phyloP scores from a whole-genome alignment of 2,888 invertebrate genomes.

The Linyphia triangularis region DNA sequence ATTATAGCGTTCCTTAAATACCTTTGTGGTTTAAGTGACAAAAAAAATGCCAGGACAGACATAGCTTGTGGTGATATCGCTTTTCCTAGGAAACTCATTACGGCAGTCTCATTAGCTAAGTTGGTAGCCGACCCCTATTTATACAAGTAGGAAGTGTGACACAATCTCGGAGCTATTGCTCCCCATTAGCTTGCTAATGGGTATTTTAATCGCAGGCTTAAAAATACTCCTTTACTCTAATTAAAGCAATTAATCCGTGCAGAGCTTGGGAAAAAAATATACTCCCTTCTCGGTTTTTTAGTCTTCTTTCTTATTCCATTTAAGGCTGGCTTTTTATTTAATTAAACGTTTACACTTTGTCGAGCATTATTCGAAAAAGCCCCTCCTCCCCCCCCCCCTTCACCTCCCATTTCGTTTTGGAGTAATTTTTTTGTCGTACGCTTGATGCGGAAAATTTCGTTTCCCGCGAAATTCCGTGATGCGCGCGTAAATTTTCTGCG shows the following conservation, averaged over 20 bases:
- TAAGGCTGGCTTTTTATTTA: slow-evolving; percentile 73
- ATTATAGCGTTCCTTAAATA: neutral
- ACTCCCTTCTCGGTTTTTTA: slow-evolving; percentile 45
- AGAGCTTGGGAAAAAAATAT: slow-evolving; percentile 38
- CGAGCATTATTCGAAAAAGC: slow-evolving; percentile 68
- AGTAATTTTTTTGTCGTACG: neutral
- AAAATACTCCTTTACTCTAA: slow-evolving; percentile 75
- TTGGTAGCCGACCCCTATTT: slow-evolving; percentile 58
- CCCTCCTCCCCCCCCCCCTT: neutral
- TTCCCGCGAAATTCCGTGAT: slow-evolving; percentile 37
- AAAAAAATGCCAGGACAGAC: slow-evolving; percentile 5
- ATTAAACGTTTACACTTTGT: slow-evolving; percentile 75
- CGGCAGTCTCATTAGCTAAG: slow-evolving; percentile 57
- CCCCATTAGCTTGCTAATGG: slow-evolving; percentile 72
- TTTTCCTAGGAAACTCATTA: slow-evolving; percentile 62
- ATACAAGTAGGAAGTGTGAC: slow-evolving; percentile 36
- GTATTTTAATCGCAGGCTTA: slow-evolving; percentile 73
- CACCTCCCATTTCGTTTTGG: neutral
- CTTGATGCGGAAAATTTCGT: slow-evolving; percentile 39
- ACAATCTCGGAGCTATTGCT: slow-evolving; percentile 66
- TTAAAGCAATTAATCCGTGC: slow-evolving; percentile 74
- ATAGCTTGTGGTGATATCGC: slow-evolving; percentile 37
- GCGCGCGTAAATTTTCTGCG: slow-evolving; percentile 45
- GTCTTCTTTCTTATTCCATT: slow-evolving; percentile 48
- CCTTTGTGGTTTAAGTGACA: neutral